These are phyloP conservation scores for Chloroclystis v-ata DNA, from an alignment of 2,888 invertebrate genomes.

Conservation along the genomic window DNA sequence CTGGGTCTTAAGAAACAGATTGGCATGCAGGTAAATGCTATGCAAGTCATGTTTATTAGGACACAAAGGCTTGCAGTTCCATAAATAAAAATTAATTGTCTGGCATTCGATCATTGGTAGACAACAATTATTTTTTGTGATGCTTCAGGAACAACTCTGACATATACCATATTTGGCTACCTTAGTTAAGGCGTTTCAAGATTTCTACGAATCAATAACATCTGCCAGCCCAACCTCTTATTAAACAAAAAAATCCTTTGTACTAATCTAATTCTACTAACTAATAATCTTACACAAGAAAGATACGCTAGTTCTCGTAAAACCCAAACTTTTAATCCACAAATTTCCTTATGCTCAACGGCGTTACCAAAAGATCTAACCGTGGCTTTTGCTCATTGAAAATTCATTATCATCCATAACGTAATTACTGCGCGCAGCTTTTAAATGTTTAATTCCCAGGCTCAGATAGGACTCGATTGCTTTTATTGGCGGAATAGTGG, in stretches of 20 bases:
- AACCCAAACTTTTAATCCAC: neutral
- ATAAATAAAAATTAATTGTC: constrained; percentile 10
- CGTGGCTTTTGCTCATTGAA: constrained; percentile 50
- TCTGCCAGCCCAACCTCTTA: too few species aligned
- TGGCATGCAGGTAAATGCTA: constrained; percentile 16
- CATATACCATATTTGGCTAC: neutral
- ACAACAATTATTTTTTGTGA: constrained; percentile 4
- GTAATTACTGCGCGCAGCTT: constrained; percentile 55
- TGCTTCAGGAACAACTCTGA: neutral
- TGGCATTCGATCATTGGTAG: neutral
- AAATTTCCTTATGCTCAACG: neutral
- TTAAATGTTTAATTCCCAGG: constrained; percentile 59
- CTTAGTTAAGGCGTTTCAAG: too few species aligned
- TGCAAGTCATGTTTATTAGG: constrained; percentile 14
- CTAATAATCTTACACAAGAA: too few species aligned
- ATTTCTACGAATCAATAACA: too few species aligned
- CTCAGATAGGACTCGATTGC: constrained; percentile 47
- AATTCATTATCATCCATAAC: constrained; percentile 56
- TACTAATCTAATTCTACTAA: too few species aligned
- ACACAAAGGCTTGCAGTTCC: constrained; percentile 2
- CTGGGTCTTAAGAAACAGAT: constrained; percentile 20
- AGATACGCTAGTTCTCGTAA: too few species aligned
- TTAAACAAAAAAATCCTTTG: too few species aligned
- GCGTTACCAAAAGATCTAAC: constrained; percentile 1
- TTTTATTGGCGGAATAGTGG: constrained; percentile 44